A percentile compares a stretch with the other conserved stretches of the same genome.
Conservation (phyloP, 2,888 invertebrate species). For the Spatulosminthurus flaviceps region DNA sequence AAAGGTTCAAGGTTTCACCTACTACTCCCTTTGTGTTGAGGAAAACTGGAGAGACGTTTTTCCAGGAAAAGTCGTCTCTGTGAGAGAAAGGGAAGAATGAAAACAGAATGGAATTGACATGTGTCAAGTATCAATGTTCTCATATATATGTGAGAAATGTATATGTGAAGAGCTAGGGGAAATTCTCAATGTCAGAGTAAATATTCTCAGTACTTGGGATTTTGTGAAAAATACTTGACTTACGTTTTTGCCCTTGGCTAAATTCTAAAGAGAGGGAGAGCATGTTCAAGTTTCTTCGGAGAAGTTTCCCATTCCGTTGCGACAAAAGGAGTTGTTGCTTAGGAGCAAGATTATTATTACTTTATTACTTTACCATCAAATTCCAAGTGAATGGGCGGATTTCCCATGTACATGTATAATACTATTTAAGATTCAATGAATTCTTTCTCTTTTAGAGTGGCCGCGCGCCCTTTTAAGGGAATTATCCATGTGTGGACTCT, state of each 20-base stretch:
- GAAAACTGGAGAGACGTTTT: not conserved
- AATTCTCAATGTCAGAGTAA: slow-evolving; percentile 19
- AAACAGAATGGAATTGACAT: slow-evolving; percentile 26
- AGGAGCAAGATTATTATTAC: no score
- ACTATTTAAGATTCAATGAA: no score
- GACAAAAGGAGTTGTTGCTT: no score
- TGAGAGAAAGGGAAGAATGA: not conserved
- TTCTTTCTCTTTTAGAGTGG: no score
- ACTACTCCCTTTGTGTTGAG: not conserved
- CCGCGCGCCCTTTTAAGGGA: no score
- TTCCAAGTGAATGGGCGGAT: no score
- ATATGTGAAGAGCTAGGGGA: not conserved
- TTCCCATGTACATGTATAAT: no score
- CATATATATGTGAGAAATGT: not conserved
- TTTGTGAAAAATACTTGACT: not conserved
- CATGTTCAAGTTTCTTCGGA: no score
- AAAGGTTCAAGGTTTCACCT: slow-evolving; percentile 30
- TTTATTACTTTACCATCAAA: no score
- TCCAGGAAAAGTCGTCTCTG: not conserved
- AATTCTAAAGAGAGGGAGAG: not conserved
- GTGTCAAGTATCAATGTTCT: slow-evolving; percentile 19
- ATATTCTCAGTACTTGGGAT: slow-evolving; percentile 9
- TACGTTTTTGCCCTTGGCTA: not conserved
- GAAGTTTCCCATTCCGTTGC: no score
- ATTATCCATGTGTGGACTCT: no score